phyloP scores from a whole-genome alignment of 2,888 invertebrate genomes.

The Gnatocerus cornutus region DNA sequence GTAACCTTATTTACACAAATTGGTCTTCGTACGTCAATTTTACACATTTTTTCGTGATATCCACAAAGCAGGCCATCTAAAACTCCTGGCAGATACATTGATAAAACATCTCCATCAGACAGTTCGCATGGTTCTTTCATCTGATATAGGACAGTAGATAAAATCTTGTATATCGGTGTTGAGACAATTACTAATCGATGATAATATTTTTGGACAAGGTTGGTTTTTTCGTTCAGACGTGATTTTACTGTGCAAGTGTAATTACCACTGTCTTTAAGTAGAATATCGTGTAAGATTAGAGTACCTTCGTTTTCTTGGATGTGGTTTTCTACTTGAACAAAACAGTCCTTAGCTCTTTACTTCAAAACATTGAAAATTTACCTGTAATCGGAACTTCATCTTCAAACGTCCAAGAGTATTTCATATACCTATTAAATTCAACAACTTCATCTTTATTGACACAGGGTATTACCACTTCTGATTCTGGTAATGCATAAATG shows the following conservation, averaged over 20 bases:
- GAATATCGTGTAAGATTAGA: constrained; percentile 63
- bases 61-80: constrained; percentile 65
- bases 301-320: constrained; percentile 58
- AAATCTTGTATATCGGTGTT: constrained; percentile 65
- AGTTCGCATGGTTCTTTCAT: constrained; percentile 62
- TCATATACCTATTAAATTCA: constrained; percentile 46
- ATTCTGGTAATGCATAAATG: constrained; percentile 55
- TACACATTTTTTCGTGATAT: constrained; percentile 62
- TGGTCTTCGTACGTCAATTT: constrained; percentile 63
- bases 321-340: constrained; percentile 31
- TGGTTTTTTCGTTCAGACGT: constrained; percentile 46
- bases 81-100: constrained; percentile 64
- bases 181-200: constrained; percentile 66
- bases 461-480: constrained; percentile 56
- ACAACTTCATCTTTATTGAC: constrained; percentile 48
- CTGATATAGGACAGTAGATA: constrained; percentile 63
- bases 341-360: neutral
- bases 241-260: constrained; percentile 65
- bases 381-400: constrained; percentile 51
- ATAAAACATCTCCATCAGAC: constrained; percentile 63
- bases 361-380: constrained; percentile 28
- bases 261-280: constrained; percentile 66
- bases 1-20: constrained; percentile 62
- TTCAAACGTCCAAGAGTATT: constrained; percentile 56
- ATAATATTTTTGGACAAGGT: constrained; percentile 54